Conservation (phyloP, 2,113 vertebrate genomes). For the Charina bottae region DNA sequence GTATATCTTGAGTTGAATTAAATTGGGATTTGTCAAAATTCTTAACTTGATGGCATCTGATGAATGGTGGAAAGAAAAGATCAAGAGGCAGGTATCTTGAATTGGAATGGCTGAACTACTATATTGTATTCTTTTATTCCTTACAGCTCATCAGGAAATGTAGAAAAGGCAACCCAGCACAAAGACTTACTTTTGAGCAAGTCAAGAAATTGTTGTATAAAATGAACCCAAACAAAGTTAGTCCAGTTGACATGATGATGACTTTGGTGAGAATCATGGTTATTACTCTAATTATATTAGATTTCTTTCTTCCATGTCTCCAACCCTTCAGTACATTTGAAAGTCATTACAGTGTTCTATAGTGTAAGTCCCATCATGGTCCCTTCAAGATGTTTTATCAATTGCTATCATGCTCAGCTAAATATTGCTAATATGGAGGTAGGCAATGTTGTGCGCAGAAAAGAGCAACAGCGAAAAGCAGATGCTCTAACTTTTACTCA, state of each 20-base stretch:
- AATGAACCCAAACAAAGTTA: slow-evolving; percentile 87
- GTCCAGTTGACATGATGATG: slow-evolving; percentile 88
- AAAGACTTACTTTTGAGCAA: slow-evolving; percentile 85
- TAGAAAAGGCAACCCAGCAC: slow-evolving; percentile 77
- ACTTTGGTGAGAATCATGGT: slow-evolving; percentile 74
- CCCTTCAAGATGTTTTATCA: background rate
- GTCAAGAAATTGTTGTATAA: slow-evolving; percentile 82
- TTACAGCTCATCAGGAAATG: slow-evolving; percentile 80
- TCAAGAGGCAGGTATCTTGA: slow-evolving; percentile 11
- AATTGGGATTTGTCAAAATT: background rate
- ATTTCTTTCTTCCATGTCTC: background rate
- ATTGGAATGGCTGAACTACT: background rate
- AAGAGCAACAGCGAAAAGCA: background rate
- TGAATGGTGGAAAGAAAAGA: background rate
- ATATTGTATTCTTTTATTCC: slow-evolving; percentile 29
- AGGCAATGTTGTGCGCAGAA: background rate
- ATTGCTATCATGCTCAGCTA: background rate
- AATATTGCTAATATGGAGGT: background rate
- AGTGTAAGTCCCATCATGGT: background rate
- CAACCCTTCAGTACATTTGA: background rate
- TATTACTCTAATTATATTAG: slow-evolving; percentile 3
- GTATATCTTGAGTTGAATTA: slow-evolving; percentile 12
- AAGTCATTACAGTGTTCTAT: background rate
- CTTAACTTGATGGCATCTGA: background rate
- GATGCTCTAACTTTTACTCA: background rate